Evolutionary conservation across 2,113 vertebrate species (phyloP).

Genomic region (Noctilio leporinus): DNA sequence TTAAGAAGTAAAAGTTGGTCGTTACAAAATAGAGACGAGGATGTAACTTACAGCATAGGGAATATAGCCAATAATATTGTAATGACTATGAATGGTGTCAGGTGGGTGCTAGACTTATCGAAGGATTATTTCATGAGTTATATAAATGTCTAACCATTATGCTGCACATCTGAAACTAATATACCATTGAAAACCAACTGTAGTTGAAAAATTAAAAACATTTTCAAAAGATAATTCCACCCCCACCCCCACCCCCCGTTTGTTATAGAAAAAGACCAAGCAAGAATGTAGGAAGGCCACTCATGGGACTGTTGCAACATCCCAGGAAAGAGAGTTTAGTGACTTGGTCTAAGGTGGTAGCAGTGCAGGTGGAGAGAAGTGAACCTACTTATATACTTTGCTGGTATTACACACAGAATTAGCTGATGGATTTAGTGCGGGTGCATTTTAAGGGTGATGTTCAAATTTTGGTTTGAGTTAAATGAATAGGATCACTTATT

Average conservation of each 20-base stretch:
- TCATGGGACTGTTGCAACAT: neutral
- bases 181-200: neutral
- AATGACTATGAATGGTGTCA: neutral
- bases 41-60: neutral
- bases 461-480: neutral
- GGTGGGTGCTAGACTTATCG: neutral
- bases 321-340: neutral
- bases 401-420: neutral
- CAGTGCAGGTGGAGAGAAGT: neutral
- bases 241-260: too few species aligned
- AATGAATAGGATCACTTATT: neutral
- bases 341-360: neutral
- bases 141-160: neutral
- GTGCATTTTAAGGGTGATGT: neutral
- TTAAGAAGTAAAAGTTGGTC: neutral
- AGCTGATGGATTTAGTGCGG: neutral
- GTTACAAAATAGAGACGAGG: neutral
- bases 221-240: neutral
- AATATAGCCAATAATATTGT: neutral
- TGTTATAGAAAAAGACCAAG: neutral
- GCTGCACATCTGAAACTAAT: neutral
- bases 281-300: neutral
- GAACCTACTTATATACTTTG: neutral
- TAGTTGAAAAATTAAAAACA: neutral
- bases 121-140: neutral